phyloP scores from a whole-genome alignment of 2,888 invertebrate species.

The Melanostoma mellinum region DNA sequence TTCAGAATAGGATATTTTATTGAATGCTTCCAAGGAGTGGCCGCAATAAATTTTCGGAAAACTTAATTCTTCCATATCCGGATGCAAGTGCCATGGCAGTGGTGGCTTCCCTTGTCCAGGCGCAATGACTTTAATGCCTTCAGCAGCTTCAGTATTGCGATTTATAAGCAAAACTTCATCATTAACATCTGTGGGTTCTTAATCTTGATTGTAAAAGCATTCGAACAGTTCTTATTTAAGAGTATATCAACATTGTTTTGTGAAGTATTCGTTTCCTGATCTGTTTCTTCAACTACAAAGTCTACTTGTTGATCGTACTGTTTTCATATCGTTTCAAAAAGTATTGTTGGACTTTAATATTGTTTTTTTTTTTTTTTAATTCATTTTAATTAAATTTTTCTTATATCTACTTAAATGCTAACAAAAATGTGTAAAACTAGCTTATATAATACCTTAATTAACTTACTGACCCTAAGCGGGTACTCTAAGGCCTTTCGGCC shows the following conservation, averaged over 20 bases:
- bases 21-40: constrained; percentile 8
- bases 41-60: constrained; percentile 75
- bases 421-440: too few species aligned
- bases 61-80: constrained; percentile 74
- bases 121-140: constrained; percentile 69
- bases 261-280: not conserved
- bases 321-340: not conserved
- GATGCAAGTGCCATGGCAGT: constrained; percentile 73
- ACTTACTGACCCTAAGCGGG: too few species aligned
- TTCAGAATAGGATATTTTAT: constrained; percentile 10
- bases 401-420: too few species aligned
- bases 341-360: not conserved
- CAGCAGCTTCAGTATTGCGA: not conserved
- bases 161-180: constrained; percentile 1
- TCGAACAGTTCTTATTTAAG: not conserved
- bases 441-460: too few species aligned
- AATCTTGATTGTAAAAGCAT: not conserved
- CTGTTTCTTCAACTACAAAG: constrained; percentile 12
- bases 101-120: constrained; percentile 75
- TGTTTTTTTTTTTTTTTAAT: too few species aligned
- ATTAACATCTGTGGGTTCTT: not conserved
- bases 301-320: constrained; percentile 7
- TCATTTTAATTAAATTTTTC: too few species aligned
- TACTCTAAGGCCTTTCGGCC: too few species aligned
- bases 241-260: not conserved